These are phyloP conservation scores for Menura novaehollandiae DNA, from an alignment of 2,113 vertebrate genomes.

Conservation along the genomic window DNA sequence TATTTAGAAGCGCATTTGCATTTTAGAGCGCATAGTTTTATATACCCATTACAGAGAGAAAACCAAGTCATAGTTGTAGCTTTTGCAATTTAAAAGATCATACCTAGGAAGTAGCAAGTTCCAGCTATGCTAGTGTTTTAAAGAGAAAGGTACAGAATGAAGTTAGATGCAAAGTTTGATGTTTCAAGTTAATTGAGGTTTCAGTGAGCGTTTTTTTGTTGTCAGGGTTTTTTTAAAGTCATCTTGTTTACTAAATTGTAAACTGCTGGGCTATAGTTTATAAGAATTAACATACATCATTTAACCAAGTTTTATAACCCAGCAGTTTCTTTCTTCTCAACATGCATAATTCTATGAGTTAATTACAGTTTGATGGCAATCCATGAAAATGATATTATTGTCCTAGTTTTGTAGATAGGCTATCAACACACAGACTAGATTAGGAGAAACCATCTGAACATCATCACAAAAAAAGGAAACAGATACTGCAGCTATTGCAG, in stretches of 20 bases:
- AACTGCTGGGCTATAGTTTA: background rate
- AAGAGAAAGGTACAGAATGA: background rate
- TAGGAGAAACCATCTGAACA: background rate
- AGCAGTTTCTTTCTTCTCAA: background rate
- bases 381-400: background rate
- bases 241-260: background rate
- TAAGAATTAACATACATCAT: background rate
- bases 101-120: background rate
- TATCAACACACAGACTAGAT: background rate
- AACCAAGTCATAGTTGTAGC: background rate
- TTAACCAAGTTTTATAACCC: background rate
- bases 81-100: background rate
- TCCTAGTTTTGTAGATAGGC: background rate
- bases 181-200: background rate
- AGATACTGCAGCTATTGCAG: background rate
- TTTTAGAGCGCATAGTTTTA: fast-evolving
- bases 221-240: fast-evolving
- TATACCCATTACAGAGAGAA: background rate
- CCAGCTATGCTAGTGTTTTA: background rate
- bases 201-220: background rate
- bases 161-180: background rate
- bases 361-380: background rate
- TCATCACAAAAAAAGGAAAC: background rate
- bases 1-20: background rate
- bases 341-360: background rate